phyloP scores from a whole-genome alignment of 2,888 invertebrate genomes.

The Cryptocephalus primarius region DNA sequence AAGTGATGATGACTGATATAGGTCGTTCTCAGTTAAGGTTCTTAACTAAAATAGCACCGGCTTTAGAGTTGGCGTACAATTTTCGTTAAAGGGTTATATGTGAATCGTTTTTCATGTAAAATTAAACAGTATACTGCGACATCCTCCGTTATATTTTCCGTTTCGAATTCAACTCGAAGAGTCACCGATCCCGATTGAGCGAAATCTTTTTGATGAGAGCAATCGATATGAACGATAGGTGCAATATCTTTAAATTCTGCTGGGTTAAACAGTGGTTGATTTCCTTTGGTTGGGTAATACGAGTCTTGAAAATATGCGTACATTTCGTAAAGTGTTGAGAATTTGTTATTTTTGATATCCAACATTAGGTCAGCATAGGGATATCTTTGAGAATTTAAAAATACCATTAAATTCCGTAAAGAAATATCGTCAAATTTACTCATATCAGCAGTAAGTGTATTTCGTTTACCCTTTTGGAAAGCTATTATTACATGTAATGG shows the following conservation, averaged over 20 bases:
- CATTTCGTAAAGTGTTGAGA: conserved; percentile 9
- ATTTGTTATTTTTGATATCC: conserved; percentile 3
- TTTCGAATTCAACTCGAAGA: conserved; percentile 5
- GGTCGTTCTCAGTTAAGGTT: too few relatives aligned
- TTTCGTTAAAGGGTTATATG: conserved; percentile 1
- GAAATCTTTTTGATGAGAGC: conserved; percentile 2
- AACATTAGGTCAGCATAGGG: neutral
- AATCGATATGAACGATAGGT: conserved; percentile 2
- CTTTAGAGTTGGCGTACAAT: neutral
- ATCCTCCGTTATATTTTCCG: conserved; percentile 1
- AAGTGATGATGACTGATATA: too few relatives aligned
- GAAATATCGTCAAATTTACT: conserved; percentile 4
- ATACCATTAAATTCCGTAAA: conserved; percentile 5
- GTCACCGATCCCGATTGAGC: conserved; percentile 3
- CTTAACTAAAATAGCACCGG: too few relatives aligned
- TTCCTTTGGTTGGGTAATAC: conserved; percentile 2
- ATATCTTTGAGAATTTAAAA: conserved; percentile 5
- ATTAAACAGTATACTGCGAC: conserved; percentile 5
- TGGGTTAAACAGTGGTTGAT: conserved; percentile 2
- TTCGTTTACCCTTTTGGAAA: conserved; percentile 2
- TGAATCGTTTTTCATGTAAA: conserved; percentile 2
- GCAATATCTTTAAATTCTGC: conserved; percentile 2
- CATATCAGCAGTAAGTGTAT: conserved; percentile 2
- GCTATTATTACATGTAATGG: conserved; percentile 5
- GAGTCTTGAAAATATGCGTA: conserved; percentile 7